These are phyloP conservation scores for Acleris emargana DNA, from an alignment of 2,888 invertebrate species.

Conservation along the genomic window DNA sequence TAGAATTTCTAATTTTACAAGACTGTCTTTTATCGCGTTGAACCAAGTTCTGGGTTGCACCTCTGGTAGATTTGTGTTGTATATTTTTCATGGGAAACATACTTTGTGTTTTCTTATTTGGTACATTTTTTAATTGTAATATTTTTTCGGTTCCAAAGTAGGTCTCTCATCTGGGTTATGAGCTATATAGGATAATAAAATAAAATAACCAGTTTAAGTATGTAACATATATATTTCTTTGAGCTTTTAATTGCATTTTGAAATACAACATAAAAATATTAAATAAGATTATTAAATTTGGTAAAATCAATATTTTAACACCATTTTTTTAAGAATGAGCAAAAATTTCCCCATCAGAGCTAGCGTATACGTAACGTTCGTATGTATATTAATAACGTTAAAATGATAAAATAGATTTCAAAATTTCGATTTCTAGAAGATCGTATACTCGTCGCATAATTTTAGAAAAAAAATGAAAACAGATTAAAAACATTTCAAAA, in stretches of 20 bases:
- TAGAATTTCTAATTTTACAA: too few species aligned
- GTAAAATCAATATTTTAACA: slow-evolving; percentile 88
- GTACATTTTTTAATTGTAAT: too few species aligned
- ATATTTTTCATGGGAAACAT: too few species aligned
- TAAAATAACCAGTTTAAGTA: slow-evolving; percentile 82
- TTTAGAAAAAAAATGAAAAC: slow-evolving; percentile 16
- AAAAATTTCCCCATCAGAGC: slow-evolving; percentile 85
- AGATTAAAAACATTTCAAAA: slow-evolving; percentile 21
- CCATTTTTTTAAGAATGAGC: slow-evolving; percentile 84
- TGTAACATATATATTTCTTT: slow-evolving; percentile 94
- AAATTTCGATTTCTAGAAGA: slow-evolving; percentile 40
- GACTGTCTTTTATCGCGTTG: too few species aligned
- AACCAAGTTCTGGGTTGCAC: too few species aligned
- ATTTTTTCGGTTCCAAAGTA: too few species aligned
- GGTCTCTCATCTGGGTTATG: too few species aligned
- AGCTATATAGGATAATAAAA: slow-evolving; percentile 51
- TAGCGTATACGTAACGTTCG: slow-evolving; percentile 91
- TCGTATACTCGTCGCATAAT: slow-evolving; percentile 30
- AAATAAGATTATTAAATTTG: slow-evolving; percentile 91
- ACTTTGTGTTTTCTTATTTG: too few species aligned
- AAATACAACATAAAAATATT: slow-evolving; percentile 92
- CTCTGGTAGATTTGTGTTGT: too few species aligned
- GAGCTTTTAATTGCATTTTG: slow-evolving; percentile 93
- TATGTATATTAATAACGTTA: slow-evolving; percentile 84
- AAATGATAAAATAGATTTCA: slow-evolving; percentile 73